These are phyloP conservation scores for Catharus bicknelli DNA, from an alignment of 2,113 vertebrate species.

Conservation along the genomic window DNA sequence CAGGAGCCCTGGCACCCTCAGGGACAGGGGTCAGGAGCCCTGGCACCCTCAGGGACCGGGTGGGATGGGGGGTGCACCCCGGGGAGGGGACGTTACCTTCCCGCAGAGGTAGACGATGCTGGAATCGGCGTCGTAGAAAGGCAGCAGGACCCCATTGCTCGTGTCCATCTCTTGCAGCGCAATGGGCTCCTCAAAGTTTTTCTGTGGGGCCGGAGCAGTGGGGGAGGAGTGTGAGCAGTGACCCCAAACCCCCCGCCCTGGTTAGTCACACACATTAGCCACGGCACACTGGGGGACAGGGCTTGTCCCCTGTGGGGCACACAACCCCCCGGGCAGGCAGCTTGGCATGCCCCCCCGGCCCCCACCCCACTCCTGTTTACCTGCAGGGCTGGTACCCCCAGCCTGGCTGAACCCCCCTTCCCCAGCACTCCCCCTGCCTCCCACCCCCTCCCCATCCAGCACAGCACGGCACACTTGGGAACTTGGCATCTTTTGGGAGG, in stretches of 20 bases:
- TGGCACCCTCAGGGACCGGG: background rate
- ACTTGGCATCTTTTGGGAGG: slow-evolving; percentile 38
- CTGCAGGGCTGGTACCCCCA: background rate
- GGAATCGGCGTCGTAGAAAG: slow-evolving; percentile 93
- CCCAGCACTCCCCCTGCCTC: background rate
- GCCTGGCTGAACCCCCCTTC: background rate
- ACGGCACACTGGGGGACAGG: background rate
- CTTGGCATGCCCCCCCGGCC: background rate
- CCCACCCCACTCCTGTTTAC: background rate
- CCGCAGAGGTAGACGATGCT: slow-evolving; percentile 94
- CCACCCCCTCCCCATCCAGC: background rate
- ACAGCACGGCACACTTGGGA: slow-evolving; percentile 71
- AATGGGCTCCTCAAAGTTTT: slow-evolving; percentile 94
- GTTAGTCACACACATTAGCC: slow-evolving; percentile 26
- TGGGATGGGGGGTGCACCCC: rapidly evolving
- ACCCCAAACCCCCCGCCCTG: background rate
- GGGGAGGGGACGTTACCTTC: slow-evolving; percentile 78
- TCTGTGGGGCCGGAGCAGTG: slow-evolving; percentile 66
- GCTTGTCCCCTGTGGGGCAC: background rate
- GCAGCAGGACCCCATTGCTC: slow-evolving; percentile 93
- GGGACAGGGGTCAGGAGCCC: too few species aligned
- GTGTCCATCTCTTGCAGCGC: slow-evolving; percentile 97
- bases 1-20: background rate
- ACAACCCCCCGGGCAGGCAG: background rate
- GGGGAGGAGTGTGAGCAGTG: background rate